phyloP scores from a whole-genome alignment of 2,888 invertebrate species.

The Branchellion lobata region DNA sequence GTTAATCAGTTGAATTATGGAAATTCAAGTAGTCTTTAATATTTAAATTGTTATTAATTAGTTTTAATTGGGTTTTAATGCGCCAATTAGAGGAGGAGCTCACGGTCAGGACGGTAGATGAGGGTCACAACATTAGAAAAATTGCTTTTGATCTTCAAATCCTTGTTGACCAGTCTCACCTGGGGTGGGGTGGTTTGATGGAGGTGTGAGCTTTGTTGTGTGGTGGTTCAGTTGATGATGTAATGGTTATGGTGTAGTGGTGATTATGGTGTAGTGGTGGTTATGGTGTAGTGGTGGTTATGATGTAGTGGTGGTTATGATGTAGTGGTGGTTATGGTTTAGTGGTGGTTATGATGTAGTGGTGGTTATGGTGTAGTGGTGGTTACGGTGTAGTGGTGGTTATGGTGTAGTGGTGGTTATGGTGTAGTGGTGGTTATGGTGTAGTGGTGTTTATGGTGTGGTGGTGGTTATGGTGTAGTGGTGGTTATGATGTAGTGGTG shows the following conservation, averaged over 20 bases:
- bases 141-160: not conserved
- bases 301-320: not conserved
- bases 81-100: no score
- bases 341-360: no score
- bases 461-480: not conserved
- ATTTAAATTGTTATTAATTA: no score
- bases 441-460: not conserved
- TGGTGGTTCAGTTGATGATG: not conserved
- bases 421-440: no score
- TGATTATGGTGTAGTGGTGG: not conserved
- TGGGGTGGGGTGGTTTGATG: not conserved
- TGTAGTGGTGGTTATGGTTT: not conserved
- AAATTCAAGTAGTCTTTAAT: no score
- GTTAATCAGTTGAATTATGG: no score
- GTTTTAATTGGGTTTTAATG: no score
- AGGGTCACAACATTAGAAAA: slow-evolving; percentile 31
- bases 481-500: not conserved
- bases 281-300: not conserved
- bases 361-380: not conserved
- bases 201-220: not conserved
- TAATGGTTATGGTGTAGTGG: not conserved
- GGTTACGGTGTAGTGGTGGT: not conserved
- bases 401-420: not conserved
- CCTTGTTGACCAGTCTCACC: slow-evolving; percentile 23
- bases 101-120: not conserved